A percentile compares a stretch with the other conserved stretches of the same genome.
Conservation (phyloP, 2,888 invertebrate species). For the Spodoptera littoralis region DNA sequence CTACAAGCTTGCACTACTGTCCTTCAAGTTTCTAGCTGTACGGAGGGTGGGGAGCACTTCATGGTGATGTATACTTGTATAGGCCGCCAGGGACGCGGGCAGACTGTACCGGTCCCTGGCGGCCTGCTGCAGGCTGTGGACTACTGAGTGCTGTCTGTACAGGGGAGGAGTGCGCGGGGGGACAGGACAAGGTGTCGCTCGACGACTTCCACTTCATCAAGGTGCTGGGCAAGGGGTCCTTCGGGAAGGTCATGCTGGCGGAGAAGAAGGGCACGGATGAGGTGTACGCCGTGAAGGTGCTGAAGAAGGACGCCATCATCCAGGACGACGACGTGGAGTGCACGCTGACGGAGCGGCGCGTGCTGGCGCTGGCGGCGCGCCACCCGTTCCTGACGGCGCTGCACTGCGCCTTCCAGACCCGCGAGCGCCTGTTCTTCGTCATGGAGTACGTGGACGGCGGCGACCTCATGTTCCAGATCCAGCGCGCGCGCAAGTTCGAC, state of each 20-base stretch:
- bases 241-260: constrained; percentile 99
- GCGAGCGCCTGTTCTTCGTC: constrained; percentile 98
- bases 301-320: constrained; percentile 99
- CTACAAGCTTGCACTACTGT: constrained; percentile 29
- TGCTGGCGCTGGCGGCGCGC: constrained; percentile 98
- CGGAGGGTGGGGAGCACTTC: no score
- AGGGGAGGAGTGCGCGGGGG: constrained; percentile 62
- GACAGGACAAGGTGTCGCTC: constrained; percentile 90
- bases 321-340: constrained; percentile 99
- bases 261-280: constrained; percentile 98
- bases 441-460: constrained; percentile 99
- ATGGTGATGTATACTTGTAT: no score
- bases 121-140: no score
- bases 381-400: constrained; percentile 99
- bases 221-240: constrained; percentile 99
- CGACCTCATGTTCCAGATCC: constrained; percentile 99
- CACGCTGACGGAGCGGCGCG: constrained; percentile 99
- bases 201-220: constrained; percentile 99
- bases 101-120: no score
- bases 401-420: constrained; percentile 99
- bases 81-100: no score
- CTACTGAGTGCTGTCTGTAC: constrained; percentile 22
- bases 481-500: constrained; percentile 99
- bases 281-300: constrained; percentile 95
- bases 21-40: constrained; percentile 1